These are phyloP conservation scores for Heterotilapia buettikoferi DNA, from an alignment of 2,113 vertebrate genomes.

Conservation along the genomic window DNA sequence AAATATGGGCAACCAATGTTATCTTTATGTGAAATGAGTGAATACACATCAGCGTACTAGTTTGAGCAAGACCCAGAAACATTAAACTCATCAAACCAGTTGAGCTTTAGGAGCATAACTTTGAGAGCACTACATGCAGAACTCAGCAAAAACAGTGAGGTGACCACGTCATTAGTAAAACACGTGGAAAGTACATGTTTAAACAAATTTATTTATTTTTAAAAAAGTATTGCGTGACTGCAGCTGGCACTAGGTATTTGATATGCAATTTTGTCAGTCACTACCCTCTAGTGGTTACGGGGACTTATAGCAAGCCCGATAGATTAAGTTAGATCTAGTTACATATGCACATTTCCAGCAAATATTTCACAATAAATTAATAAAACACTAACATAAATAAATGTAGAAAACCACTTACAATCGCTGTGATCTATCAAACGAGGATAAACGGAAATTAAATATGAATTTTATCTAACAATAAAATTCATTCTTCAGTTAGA, in stretches of 20 bases:
- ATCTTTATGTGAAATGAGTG: neutral
- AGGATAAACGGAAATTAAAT: neutral
- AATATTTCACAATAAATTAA: neutral
- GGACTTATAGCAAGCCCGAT: neutral
- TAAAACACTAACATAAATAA: neutral
- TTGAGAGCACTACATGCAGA: neutral
- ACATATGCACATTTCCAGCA: neutral
- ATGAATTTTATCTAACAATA: neutral
- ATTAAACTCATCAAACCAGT: neutral
- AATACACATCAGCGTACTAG: neutral
- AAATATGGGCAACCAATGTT: neutral
- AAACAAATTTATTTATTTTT: neutral
- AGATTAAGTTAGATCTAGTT: neutral
- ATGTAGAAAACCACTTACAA: neutral
- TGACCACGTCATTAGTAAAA: neutral
- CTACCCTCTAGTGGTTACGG: neutral
- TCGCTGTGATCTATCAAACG: neutral
- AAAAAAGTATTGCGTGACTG: rapidly evolving
- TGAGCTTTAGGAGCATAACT: neutral
- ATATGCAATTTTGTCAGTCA: neutral
- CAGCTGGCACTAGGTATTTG: rapidly evolving
- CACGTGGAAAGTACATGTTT: neutral
- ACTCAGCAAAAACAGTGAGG: neutral
- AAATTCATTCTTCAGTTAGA: neutral
- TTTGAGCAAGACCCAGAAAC: neutral